A percentile compares a stretch with the other conserved stretches of the same genome.
These are phyloP conservation scores for Halcyon smyrnensis DNA, from an alignment of 2,797 vertebrate genomes.

Conservation along the genomic window DNA sequence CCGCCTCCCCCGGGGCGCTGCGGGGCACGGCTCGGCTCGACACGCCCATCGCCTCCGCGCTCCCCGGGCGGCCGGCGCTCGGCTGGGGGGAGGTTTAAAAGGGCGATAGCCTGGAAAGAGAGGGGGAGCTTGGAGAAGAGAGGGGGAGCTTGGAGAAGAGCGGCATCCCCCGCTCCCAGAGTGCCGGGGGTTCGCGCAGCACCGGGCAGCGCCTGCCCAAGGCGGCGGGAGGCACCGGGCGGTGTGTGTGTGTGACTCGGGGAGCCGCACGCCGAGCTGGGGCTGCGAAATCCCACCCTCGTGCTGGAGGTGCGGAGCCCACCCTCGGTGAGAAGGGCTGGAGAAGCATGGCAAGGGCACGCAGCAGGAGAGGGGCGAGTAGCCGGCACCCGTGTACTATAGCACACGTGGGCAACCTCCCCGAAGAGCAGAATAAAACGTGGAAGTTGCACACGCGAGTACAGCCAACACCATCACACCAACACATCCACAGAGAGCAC, in stretches of 20 bases:
- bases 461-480: rapidly evolving
- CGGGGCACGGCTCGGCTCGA: constrained; percentile 50
- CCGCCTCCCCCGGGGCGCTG: constrained; percentile 81
- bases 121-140: too few species aligned
- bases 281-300: neutral
- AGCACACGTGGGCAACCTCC: rapidly evolving
- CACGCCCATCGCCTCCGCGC: constrained; percentile 67
- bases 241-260: neutral
- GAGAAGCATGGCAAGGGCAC: rapidly evolving
- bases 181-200: neutral
- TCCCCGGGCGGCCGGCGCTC: neutral
- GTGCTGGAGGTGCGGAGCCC: neutral
- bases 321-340: neutral
- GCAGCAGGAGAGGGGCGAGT: too few species aligned
- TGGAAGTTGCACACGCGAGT: rapidly evolving
- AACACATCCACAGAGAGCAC: rapidly evolving
- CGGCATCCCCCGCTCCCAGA: neutral
- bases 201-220: neutral
- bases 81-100: neutral
- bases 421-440: rapidly evolving
- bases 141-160: too few species aligned
- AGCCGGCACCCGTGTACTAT: rapidly evolving
- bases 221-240: too few species aligned
- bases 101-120: neutral
- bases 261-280: too few species aligned